Evolutionary conservation across 2,888 invertebrate species (phyloP), one percentile per base, ranked within the genome.

Genomic region (Plagodis pulveraria): DNA sequence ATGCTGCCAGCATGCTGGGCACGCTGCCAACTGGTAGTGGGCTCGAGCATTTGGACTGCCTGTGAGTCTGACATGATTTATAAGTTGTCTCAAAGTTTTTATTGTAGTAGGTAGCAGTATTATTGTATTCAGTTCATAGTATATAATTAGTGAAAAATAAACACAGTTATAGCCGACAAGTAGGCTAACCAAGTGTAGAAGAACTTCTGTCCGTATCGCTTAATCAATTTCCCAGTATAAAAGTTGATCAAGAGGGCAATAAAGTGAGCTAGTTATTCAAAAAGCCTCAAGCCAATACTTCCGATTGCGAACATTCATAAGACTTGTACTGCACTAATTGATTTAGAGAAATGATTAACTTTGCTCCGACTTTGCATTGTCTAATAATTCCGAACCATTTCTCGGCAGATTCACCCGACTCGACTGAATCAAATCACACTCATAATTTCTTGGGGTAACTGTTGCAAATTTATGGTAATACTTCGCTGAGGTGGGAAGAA

Each of bases 391-490:
- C 62, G 50, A 62, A 46, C 65, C 59, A 67, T 72, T 69, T 63
- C 67, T 53, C 66, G 33, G 41, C 67, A 67, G 56, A 62, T 54
- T 56, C 63, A 66, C 61, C 67, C 61, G 67, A 64, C 66, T 69
- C 55, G 41, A 81, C 80, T 81, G 72, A 85, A 87, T 84, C 75
- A 81, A 86, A 87, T 86, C 83, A 84, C 78, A 79, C 76, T 86
- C 82, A 83, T 84, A 86, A 89, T 87, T 87, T 87, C 86, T 87
- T 82, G 65, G 77, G 76, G 81, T 83, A 86, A 87, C 83, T 84
- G 85, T 83, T 87, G 83, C 81, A 84, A 87, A 88, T 88, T 87
- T 87, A 89, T 87, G 85, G 80, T 81, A 86, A 86, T 83, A 80
- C 78, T 80, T 75, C 68, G 70, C 66, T 66, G 73, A 76, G 75